These are phyloP conservation scores for Henicopernis longicauda DNA, from an alignment of 2,113 vertebrate genomes.

Conservation along the genomic window DNA sequence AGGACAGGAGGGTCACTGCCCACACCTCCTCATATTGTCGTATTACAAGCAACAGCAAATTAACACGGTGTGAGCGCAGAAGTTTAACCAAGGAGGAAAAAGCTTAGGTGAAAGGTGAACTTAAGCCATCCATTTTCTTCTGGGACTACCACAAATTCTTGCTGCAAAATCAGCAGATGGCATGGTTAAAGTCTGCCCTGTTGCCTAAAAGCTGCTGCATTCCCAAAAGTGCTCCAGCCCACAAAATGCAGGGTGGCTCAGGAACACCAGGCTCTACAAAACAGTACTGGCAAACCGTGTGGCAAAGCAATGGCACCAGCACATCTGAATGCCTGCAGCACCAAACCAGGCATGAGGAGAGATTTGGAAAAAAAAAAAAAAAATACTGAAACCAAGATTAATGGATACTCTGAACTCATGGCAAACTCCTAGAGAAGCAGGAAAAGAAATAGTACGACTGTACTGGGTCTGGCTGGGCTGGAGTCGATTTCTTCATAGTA, in stretches of 20 bases:
- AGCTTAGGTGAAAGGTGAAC: not conserved
- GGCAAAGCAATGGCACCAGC: not conserved
- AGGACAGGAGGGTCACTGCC: not conserved
- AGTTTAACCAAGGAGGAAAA: not conserved
- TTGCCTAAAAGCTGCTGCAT: not conserved
- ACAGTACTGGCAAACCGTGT: rapidly evolving
- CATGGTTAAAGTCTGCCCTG: rapidly evolving
- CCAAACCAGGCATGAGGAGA: not conserved
- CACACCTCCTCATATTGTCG: rapidly evolving
- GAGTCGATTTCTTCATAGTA: not conserved
- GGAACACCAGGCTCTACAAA: not conserved
- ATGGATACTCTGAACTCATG: not conserved
- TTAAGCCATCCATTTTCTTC: not conserved
- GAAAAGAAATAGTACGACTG: not conserved
- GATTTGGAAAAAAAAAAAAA: not conserved
- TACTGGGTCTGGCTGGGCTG: not conserved
- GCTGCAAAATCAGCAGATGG: not conserved
- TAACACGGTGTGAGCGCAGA: rapidly evolving
- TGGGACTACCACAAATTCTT: no score
- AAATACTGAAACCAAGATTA: not conserved
- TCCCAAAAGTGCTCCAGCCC: not conserved
- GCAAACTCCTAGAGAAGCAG: not conserved
- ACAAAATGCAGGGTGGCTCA: rapidly evolving
- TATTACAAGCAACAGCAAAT: not conserved
- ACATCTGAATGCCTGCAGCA: not conserved